A percentile compares a stretch with the other conserved stretches of the same genome.
Evolutionary conservation across 2,888 invertebrate genomes (phyloP).

Genomic region (Acanthosepion esculentum): DNA sequence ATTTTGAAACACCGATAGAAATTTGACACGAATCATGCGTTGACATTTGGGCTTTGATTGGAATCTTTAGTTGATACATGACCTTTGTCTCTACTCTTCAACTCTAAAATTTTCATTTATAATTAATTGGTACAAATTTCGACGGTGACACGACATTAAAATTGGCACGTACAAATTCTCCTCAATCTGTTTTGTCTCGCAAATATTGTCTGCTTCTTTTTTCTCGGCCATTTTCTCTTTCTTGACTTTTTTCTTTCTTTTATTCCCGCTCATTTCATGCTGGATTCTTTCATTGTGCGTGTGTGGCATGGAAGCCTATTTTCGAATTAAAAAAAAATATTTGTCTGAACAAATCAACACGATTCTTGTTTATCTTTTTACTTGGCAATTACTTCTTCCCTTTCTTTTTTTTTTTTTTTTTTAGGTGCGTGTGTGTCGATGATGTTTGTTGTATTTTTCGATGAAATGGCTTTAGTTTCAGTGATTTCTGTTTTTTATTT

Average conservation of each 20-base stretch:
- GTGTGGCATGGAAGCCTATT: background rate
- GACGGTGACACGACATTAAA: too few relatives aligned
- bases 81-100: too few relatives aligned
- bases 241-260: background rate
- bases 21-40: too few relatives aligned
- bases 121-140: too few relatives aligned
- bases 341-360: background rate
- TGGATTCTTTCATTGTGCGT: background rate
- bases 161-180: too few relatives aligned
- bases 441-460: background rate
- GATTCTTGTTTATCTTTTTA: constrained; percentile 17
- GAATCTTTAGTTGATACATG: too few relatives aligned
- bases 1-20: too few relatives aligned
- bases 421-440: background rate
- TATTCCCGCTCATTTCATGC: background rate
- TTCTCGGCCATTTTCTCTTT: background rate
- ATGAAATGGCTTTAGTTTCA: background rate
- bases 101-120: too few relatives aligned
- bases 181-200: too few relatives aligned
- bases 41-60: too few relatives aligned
- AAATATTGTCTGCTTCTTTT: background rate
- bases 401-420: background rate
- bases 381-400: background rate
- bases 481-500: background rate
- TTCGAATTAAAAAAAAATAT: background rate